A percentile compares a stretch with the other conserved stretches of the same genome.
Evolutionary conservation across 2,888 invertebrate species (phyloP).

Genomic region (Tuta absoluta): DNA sequence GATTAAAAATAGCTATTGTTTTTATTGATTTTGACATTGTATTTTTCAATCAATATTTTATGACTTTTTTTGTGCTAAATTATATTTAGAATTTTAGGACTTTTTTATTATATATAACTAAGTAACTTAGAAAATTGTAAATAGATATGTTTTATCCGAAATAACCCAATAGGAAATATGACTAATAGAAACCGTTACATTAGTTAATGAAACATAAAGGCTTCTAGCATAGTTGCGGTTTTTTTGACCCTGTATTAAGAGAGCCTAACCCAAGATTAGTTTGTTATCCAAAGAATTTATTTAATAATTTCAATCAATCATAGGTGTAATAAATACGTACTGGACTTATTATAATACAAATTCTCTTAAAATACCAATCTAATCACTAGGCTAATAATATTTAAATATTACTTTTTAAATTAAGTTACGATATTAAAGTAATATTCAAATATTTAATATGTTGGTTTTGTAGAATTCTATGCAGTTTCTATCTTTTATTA

Average conservation of each 20-base stretch:
- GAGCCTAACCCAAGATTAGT: conserved; percentile 34
- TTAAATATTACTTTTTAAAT: conserved; percentile 6
- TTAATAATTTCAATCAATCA: conserved; percentile 28
- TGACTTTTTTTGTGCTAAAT: conserved; percentile 1
- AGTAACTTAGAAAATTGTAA: background rate
- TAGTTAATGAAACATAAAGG: no score
- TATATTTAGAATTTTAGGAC: conserved; percentile 1
- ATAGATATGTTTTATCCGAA: background rate
- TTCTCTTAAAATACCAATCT: conserved; percentile 50
- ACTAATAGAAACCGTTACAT: background rate
- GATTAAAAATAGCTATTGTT: background rate
- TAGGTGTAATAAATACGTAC: conserved; percentile 43
- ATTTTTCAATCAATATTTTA: background rate
- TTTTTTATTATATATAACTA: background rate
- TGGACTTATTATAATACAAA: conserved; percentile 43
- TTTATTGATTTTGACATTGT: background rate
- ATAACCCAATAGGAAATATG: background rate
- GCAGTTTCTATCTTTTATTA: background rate
- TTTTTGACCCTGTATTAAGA: background rate
- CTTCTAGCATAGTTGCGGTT: background rate
- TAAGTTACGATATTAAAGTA: background rate
- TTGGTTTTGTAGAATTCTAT: background rate
- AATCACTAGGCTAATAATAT: conserved; percentile 43
- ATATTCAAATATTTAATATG: conserved; percentile 5
- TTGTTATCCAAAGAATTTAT: conserved; percentile 37